Evolutionary conservation across 2,797 vertebrate species (phyloP).

Genomic region (Centroberyx gerrardi): DNA sequence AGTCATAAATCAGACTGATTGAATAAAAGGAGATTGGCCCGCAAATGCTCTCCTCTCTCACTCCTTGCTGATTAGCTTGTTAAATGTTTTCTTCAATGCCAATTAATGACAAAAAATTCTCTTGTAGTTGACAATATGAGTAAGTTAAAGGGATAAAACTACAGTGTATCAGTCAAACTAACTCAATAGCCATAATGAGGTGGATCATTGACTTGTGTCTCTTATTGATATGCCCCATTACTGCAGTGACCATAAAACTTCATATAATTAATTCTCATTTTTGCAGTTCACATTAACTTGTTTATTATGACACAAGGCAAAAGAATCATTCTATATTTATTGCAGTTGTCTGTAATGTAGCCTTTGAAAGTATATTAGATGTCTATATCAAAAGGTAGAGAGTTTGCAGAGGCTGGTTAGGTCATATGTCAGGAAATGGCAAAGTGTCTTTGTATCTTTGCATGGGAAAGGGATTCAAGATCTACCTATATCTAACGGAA

Average conservation of each 20-base stretch:
- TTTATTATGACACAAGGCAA: neutral
- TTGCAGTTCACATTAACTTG: neutral
- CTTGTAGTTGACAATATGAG: constrained; percentile 22
- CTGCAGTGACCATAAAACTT: neutral
- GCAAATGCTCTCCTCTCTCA: constrained; percentile 23
- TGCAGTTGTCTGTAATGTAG: neutral
- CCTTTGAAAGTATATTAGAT: too few species aligned
- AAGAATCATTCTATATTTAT: neutral
- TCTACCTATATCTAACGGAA: too few species aligned
- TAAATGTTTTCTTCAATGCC: constrained; percentile 22
- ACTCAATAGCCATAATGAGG: neutral
- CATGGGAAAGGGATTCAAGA: too few species aligned
- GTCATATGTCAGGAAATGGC: too few species aligned
- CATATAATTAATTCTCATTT: neutral
- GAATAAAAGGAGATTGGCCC: constrained; percentile 29
- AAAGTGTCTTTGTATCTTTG: too few species aligned
- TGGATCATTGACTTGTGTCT: neutral
- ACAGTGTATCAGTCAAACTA: neutral
- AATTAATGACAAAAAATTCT: constrained; percentile 46
- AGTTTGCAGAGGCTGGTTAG: too few species aligned
- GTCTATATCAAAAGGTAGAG: too few species aligned
- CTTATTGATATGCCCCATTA: neutral
- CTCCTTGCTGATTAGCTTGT: constrained; percentile 57
- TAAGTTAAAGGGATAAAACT: neutral
- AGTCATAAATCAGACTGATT: constrained; percentile 44